Percentiles rank a stretch among this genome's conserved stretches.
Conservation (phyloP, 2,888 invertebrate species). For the Drosophila subquinaria region DNA sequence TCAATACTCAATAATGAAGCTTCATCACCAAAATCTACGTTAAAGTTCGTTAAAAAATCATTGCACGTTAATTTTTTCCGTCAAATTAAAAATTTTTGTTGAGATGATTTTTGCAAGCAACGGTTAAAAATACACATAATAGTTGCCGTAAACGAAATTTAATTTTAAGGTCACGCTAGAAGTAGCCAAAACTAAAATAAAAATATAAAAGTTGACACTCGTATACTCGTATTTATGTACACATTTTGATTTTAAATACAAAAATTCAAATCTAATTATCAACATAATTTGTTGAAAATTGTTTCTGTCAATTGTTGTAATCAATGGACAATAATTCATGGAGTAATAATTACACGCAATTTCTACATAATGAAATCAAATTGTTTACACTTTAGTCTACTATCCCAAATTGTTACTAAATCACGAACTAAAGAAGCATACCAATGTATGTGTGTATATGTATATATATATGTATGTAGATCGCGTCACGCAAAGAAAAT, state of each 20-base stretch:
- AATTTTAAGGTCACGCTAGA: too few species aligned
- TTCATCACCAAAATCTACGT: too few species aligned
- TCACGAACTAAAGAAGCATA: slow-evolving; percentile 19
- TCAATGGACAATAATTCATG: not conserved
- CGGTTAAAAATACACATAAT: too few species aligned
- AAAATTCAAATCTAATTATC: not conserved
- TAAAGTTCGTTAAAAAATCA: too few species aligned
- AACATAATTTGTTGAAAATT: not conserved
- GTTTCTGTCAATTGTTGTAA: not conserved
- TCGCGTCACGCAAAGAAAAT: slow-evolving; percentile 76
- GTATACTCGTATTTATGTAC: not conserved
- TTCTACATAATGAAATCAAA: not conserved
- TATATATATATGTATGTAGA: slow-evolving; percentile 63
- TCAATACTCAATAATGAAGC: too few species aligned
- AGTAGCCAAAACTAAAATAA: too few species aligned
- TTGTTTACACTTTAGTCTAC: not conserved
- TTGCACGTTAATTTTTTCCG: too few species aligned
- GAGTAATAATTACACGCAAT: not conserved
- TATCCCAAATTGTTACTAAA: slow-evolving; percentile 1
- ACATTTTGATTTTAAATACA: not conserved
- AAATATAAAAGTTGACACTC: too few species aligned
- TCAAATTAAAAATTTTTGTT: too few species aligned
- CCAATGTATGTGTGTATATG: slow-evolving; percentile 11
- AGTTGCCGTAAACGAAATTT: too few species aligned
- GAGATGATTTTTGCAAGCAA: too few species aligned